Evolutionary conservation across 2,888 invertebrate genomes (phyloP), one percentile per base, ranked within the genome.

Genomic region (Torymus auratus): DNA sequence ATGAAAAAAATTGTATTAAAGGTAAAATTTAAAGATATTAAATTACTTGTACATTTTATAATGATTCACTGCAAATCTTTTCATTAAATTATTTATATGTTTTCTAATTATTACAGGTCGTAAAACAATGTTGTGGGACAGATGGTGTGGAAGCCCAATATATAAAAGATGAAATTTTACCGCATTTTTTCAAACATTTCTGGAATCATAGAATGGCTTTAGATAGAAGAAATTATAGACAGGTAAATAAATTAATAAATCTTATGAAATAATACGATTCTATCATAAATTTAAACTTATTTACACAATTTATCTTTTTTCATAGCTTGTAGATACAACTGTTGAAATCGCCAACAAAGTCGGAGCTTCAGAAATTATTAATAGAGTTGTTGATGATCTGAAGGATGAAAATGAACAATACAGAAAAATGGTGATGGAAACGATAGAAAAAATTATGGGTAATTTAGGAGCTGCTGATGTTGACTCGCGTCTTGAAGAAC

Each of bases 1-100:
- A 99, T 99, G 99, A 99, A 99, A 91, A 99, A 99, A 91, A 99
- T 99, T 92, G 99, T 99, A 0, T 93, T 99, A 84, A 99, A 99
- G 93, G 97, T 95, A 89, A 86, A 81, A 58, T 77, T 78, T 15
- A 28, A 28, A 14, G 50, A 68, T 72, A 62, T 67, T 67, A 55
- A 52, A n/a, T n/a, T 41, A 7, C 28, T 61, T 75, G 52, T 23
- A n/a, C 60, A 50, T 28, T 28, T 28, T 28, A 28, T 28, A 28
- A 28, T 28, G 3, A 28, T 28, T 28, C 28, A 28, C 28, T 2
- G 28, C 3, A 28, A 20, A 28, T 28, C 7, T 28, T 28, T 28
- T 28, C 7, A 28, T 28, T 28, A 70, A 28, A 67, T 28, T 28
- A 55, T 82, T 23, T 81, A 52, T 56, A 73, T 52, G 17, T 55